phyloP scores from a whole-genome alignment of 2,113 vertebrate species.

The Theristicus caerulescens region DNA sequence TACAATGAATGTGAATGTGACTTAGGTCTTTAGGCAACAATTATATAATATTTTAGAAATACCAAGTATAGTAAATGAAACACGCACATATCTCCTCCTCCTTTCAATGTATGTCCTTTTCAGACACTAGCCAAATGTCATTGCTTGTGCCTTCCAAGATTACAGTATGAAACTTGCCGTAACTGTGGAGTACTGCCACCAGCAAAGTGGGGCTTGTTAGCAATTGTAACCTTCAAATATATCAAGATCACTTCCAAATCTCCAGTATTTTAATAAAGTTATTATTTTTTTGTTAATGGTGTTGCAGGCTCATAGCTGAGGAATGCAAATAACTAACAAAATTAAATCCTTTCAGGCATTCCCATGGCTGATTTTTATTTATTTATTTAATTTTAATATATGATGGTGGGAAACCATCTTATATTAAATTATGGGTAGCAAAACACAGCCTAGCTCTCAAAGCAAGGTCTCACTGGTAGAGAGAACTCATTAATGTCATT shows the following conservation, averaged over 20 bases:
- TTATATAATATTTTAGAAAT: background rate
- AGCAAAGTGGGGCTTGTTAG: background rate
- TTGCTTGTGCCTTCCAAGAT: background rate
- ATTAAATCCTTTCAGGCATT: slow-evolving; percentile 3
- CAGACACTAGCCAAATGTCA: background rate
- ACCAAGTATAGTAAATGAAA: background rate
- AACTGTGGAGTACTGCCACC: background rate
- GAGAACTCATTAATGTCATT: slow-evolving; percentile 64
- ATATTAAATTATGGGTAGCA: background rate
- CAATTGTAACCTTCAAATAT: background rate
- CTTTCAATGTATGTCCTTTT: background rate
- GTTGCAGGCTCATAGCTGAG: background rate
- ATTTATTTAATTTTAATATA: background rate
- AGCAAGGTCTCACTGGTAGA: background rate
- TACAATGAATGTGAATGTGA: background rate
- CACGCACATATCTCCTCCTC: background rate
- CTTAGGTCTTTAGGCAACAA: background rate
- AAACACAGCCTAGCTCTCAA: background rate
- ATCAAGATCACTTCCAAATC: background rate
- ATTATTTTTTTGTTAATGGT: background rate
- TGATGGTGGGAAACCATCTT: background rate
- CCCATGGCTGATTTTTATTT: background rate
- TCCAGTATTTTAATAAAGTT: background rate
- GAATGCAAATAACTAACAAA: background rate
- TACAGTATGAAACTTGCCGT: background rate